These are phyloP conservation scores for Silurus glanis DNA, from an alignment of 2,113 vertebrate species.

Conservation along the genomic window DNA sequence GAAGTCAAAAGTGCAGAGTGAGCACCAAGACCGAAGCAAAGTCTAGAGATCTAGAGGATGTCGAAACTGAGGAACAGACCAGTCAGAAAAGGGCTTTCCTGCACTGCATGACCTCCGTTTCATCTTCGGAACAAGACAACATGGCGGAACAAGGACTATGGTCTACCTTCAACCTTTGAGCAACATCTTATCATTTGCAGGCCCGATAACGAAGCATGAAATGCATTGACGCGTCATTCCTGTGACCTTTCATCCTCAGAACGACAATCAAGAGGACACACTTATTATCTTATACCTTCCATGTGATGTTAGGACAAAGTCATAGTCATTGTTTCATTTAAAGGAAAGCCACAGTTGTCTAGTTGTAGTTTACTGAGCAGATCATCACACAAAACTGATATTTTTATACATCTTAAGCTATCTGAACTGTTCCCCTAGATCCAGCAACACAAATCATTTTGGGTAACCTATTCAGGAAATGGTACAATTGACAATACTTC, in stretches of 20 bases:
- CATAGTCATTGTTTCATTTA: neutral
- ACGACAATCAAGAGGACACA: neutral
- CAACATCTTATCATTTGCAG: slow-evolving; percentile 36
- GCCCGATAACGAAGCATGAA: slow-evolving; percentile 42
- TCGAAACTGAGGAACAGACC: neutral
- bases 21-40: slow-evolving; percentile 16
- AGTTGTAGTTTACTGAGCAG: neutral
- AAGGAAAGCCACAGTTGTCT: neutral
- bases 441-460: neutral
- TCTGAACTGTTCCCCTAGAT: too few relatives aligned
- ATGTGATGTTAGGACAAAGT: neutral
- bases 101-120: neutral
- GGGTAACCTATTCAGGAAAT: neutral
- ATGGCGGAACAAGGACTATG: neutral
- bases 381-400: neutral
- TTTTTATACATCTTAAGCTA: neutral
- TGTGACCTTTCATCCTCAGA: slow-evolving; percentile 33
- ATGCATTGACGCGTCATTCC: slow-evolving; percentile 6
- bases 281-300: neutral
- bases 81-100: neutral
- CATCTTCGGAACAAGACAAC: neutral
- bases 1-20: slow-evolving; percentile 13
- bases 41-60: slow-evolving; percentile 34
- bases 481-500: neutral
- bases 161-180: slow-evolving; percentile 45